Evolutionary conservation across 2,888 invertebrate species (phyloP).

Genomic region (Argyra leucocephala): DNA sequence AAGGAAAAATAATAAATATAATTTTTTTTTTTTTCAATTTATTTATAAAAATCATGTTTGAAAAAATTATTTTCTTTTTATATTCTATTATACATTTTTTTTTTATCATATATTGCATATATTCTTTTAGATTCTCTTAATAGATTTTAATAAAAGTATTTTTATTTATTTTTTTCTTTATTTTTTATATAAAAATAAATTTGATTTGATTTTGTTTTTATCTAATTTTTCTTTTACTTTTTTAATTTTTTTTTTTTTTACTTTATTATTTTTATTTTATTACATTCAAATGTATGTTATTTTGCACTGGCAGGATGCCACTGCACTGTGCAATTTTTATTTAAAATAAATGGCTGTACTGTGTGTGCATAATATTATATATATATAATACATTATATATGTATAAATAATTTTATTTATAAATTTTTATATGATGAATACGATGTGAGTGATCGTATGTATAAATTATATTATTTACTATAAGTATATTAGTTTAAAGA

Average conservation of each 20-base stretch:
- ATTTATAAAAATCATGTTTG: neutral
- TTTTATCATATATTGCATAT: neutral
- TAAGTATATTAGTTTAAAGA: too few species aligned
- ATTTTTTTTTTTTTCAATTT: too few species aligned
- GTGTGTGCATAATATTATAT: too few species aligned
- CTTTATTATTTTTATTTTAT: neutral
- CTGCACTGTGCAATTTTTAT: neutral
- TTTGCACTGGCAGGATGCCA: conserved; percentile 4
- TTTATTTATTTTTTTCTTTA: too few species aligned
- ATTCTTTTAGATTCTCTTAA: neutral
- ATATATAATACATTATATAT: too few species aligned
- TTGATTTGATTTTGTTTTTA: neutral
- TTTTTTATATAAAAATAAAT: neutral
- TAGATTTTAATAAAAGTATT: neutral
- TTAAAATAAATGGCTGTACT: too few species aligned
- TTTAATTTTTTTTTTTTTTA: neutral
- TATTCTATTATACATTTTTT: neutral
- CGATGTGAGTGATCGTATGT: too few species aligned
- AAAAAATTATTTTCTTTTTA: neutral
- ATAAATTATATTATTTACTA: too few species aligned
- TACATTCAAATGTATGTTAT: neutral
- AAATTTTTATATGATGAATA: too few species aligned
- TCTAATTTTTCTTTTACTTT: neutral
- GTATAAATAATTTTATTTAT: too few species aligned
- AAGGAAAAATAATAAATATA: too few species aligned